A percentile compares a stretch with the other conserved stretches of the same genome.
Conservation (phyloP, 2,797 vertebrate species). For the Rhinoraja longicauda region DNA sequence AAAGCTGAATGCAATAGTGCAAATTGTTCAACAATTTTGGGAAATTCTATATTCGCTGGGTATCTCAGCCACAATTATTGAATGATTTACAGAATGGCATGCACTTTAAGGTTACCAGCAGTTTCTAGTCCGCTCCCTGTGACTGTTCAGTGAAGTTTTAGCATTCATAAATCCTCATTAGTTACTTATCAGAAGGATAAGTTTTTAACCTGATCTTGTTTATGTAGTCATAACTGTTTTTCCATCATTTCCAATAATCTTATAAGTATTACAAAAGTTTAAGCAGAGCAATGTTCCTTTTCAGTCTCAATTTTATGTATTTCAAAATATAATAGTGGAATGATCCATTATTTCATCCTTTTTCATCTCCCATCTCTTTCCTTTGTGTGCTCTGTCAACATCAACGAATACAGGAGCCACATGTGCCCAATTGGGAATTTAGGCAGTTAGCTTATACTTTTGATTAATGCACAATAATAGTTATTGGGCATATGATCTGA, state of each 20-base stretch:
- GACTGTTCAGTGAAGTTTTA: not conserved
- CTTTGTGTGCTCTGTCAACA: too few species aligned
- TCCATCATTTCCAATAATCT: not conserved
- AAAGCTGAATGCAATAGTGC: too few species aligned
- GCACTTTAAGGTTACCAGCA: not conserved
- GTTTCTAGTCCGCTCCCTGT: not conserved
- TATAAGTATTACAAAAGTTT: too few species aligned
- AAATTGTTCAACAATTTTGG: not conserved
- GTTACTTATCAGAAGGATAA: not conserved
- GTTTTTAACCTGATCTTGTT: too few species aligned
- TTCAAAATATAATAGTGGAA: too few species aligned
- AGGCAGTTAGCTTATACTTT: not conserved
- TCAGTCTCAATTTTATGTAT: not conserved
- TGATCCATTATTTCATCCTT: too few species aligned
- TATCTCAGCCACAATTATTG: not conserved
- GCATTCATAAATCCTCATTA: not conserved
- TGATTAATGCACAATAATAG: not conserved
- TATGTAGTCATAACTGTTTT: not conserved
- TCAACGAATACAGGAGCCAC: too few species aligned
- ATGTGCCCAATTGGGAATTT: not conserved
- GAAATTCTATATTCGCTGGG: not conserved
- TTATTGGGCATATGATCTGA: not conserved
- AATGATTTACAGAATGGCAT: not conserved
- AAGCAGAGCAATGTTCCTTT: too few species aligned
- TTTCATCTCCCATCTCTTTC: too few species aligned